Base-by-base conservation (phyloP, 2,888 invertebrate species). In the Tetragnatha montana region DNA sequence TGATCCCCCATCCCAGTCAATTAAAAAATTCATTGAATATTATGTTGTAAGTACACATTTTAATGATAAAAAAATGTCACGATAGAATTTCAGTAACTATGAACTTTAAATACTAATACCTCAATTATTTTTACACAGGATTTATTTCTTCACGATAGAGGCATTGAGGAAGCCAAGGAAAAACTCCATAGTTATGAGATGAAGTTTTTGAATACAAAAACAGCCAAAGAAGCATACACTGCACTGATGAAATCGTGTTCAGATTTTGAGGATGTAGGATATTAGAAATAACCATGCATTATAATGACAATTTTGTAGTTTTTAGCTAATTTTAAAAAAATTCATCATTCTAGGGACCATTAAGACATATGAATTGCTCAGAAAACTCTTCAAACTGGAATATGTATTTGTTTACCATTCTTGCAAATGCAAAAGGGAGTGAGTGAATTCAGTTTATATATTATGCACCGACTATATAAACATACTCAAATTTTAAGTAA, bases 301-400 rank as follows among this genome's bases (percentile, higher is more conserved):
- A 10, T 7, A 19, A 74, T 21, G 22, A n/a, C 74, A 21, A 14
- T 74, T 73, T 21, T 73, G 12, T 17, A 21, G 21, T 12, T 14
- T 14, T 8, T 21, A 14, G 22, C 0, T 7, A 22, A 8, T 74
- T 12, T 8, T 74, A 21, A 19, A 6, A 73, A 73, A n/a, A 2
- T n/a, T 49, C 6, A 22, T 6, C 47, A 21, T 14, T 74, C 17
- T 60, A 85, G 85, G 50, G 49, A 8, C 7, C 22, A 8, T 8
- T n/a, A 8, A 51, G 6, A 14, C 85, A 86, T 73, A 35, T 86
- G 7, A 49, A 70, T 8, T 35, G 82, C 17, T 79, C 83, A 0
- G 60, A 78, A 47, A 49, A 70, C 19, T 88, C 88, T 47, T 83
- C 83, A 0, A 47, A 78, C 7, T 88, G 88, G 88, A 88, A 88